Evolutionary conservation across 2,113 vertebrate genomes (phyloP), one percentile per base, ranked within the genome.

Genomic region (Speoplatyrhinus poulsoni): DNA sequence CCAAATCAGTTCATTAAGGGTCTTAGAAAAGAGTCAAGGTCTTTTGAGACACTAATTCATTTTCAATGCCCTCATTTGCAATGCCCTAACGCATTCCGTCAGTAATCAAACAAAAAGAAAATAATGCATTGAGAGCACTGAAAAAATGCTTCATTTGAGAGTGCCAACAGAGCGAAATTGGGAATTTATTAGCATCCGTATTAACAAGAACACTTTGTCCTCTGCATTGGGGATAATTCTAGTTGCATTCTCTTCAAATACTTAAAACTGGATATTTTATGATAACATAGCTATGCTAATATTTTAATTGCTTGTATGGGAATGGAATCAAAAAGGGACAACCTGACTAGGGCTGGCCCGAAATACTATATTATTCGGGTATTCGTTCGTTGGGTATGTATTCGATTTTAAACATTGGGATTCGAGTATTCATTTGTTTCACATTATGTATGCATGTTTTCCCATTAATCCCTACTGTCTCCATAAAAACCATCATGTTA

Each of bases 131-230:
- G 48, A 75, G 76, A 69, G 62, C 71, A 66, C 32, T 63, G 52
- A 65, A 78, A 36, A 70, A 72, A 60, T 46, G 36, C 26, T 9
- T 46, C 19, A 17, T 53, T 79, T 46, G 4, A 69, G 75, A 73
- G 46, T 67, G 61, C 67, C 74, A 79, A 74, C 80, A 52, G 61
- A 70, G 59, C 46, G 69, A 68, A 69, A 80, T 64, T 80, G 69
- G 70, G 17, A 64, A 70, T 77, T 64, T 77, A 72, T 79, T 64
- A 61, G 59, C 48, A 48, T 75, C 67, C 47, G 64, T 69, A 77
- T 81, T 77, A 81, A 80, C 68, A 41, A 65, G 74, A 69, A 69
- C 52, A 17, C 67, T 82, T 82, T 89, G 81, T 87, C 87, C 70
- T 80, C 46, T 32, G 26, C 65, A 72, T 65, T 67, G 59, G 60